Conservation (phyloP, 2,113 vertebrate genomes). For the Setophaga coronata region DNA sequence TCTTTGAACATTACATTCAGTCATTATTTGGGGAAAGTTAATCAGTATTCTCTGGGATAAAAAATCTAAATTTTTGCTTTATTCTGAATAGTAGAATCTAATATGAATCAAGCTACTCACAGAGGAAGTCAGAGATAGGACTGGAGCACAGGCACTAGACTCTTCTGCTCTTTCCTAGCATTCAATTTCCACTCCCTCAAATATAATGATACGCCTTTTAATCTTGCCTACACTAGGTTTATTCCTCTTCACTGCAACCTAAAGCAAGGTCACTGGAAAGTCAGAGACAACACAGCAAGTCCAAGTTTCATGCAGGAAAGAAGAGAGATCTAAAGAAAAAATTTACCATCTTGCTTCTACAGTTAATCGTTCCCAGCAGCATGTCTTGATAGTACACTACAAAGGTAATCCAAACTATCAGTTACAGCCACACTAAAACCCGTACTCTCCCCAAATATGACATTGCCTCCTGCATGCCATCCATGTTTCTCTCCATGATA, state of each 20-base stretch:
- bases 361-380: constrained; percentile 1
- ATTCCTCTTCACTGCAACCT: constrained; percentile 6
- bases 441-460: background rate
- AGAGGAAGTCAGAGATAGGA: background rate
- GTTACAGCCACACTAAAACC: background rate
- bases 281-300: constrained; percentile 9
- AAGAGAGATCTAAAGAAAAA: background rate
- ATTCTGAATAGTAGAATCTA: background rate
- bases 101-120: background rate
- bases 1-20: background rate
- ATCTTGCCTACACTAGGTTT: background rate
- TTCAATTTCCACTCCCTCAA: constrained; percentile 27
- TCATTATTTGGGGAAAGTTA: background rate
- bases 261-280: constrained; percentile 51
- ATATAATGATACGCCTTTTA: background rate
- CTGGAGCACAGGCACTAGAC: background rate
- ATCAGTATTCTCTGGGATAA: background rate
- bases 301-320: background rate
- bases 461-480: background rate
- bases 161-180: background rate
- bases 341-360: background rate
- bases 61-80: background rate
- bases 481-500: background rate
- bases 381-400: background rate
- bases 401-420: constrained; percentile 16